Evolutionary conservation across 2,113 vertebrate genomes (phyloP).

Genomic region (Furnarius figulus): DNA sequence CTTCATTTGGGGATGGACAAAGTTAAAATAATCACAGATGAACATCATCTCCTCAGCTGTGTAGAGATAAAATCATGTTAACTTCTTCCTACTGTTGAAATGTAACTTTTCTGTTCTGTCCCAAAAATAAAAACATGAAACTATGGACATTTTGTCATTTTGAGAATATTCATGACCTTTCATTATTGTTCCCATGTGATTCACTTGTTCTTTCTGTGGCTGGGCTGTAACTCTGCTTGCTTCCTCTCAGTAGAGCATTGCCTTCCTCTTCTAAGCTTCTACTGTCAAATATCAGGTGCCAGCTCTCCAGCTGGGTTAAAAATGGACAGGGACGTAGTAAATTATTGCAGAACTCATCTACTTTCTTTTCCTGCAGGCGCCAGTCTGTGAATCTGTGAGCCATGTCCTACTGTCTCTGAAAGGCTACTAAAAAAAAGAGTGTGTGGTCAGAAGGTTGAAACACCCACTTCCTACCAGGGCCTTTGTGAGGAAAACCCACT

Average conservation of each 20-base stretch:
- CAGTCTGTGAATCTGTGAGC: not conserved
- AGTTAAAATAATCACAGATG: not conserved
- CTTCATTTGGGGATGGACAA: not conserved
- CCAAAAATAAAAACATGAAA: not conserved
- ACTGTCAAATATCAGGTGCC: not conserved
- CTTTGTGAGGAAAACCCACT: not conserved
- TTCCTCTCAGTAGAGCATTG: not conserved
- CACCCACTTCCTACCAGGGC: rapidly evolving
- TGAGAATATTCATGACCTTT: not conserved
- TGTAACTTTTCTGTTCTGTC: not conserved
- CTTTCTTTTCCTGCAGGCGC: not conserved
- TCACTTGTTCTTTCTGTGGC: not conserved
- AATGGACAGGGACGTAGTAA: not conserved
- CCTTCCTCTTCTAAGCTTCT: not conserved
- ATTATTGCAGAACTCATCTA: not conserved
- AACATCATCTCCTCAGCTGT: not conserved
- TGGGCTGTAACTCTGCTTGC: rapidly evolving
- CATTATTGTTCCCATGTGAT: rapidly evolving
- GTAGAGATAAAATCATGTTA: not conserved
- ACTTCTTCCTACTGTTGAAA: not conserved
- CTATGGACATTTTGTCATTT: not conserved
- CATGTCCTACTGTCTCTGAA: not conserved
- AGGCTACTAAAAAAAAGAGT: not conserved
- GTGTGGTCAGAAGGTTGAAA: not conserved
- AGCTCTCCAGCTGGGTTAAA: not conserved